phyloP scores from a whole-genome alignment of 1,140 invertebrate genomes.

The Cyclargus thomasi region DNA sequence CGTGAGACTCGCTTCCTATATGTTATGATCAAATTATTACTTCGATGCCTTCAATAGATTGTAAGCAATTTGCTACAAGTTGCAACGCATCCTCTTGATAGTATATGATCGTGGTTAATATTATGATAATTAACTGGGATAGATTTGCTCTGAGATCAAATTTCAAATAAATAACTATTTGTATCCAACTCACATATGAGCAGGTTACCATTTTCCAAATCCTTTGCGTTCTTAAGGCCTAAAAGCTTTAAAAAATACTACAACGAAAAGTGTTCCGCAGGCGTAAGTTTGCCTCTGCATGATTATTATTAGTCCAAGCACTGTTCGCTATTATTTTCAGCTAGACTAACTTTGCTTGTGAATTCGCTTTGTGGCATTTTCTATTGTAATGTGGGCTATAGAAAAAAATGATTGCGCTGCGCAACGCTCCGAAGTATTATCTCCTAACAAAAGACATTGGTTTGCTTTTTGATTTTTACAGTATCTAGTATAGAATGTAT shows the following conservation, averaged over 20 bases:
- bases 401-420: constrained; percentile 21
- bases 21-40: background rate
- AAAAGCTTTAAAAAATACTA: background rate
- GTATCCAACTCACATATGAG: too few species aligned
- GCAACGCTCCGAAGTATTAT: background rate
- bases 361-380: constrained; percentile 28
- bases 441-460: constrained; percentile 14
- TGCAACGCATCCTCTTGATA: background rate
- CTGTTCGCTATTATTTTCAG: constrained; percentile 40
- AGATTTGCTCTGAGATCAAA: too few species aligned
- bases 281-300: constrained; percentile 27
- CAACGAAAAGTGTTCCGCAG: background rate
- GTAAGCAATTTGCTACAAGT: background rate
- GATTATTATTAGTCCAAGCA: constrained; percentile 33
- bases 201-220: too few species aligned
- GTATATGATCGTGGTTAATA: background rate
- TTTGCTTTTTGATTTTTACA: constrained; percentile 13
- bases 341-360: constrained; percentile 30
- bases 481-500: background rate
- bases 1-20: background rate
- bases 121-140: too few species aligned
- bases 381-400: constrained; percentile 27
- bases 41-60: background rate
- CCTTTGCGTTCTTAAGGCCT: background rate
- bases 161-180: too few species aligned